phyloP scores from a whole-genome alignment of 2,888 invertebrate genomes.

The Amblyteles armatorius region DNA sequence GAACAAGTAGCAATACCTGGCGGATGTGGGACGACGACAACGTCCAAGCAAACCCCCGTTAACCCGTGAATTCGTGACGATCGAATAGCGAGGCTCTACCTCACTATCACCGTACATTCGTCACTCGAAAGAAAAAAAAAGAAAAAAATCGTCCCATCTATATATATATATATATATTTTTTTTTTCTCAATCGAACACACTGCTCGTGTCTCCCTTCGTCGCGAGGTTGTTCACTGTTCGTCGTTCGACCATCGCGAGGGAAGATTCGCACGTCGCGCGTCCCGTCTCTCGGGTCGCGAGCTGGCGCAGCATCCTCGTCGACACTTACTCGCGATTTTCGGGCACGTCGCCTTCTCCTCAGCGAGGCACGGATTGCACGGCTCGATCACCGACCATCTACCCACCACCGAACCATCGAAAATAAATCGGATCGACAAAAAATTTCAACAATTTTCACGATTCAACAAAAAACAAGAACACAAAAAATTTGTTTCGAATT shows the following conservation, averaged over 20 bases:
- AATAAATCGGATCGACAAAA: not conserved
- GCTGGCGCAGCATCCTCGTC: conserved; percentile 36
- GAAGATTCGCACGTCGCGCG: not conserved
- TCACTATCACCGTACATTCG: conserved; percentile 53
- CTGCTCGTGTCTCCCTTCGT: not conserved
- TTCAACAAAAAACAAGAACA: not conserved
- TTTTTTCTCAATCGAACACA: not conserved
- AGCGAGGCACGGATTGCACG: not conserved
- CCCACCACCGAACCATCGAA: not conserved
- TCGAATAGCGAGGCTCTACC: conserved; percentile 17
- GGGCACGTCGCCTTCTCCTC: not conserved
- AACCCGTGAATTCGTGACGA: conserved; percentile 39
- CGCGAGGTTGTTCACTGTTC: conserved; percentile 37
- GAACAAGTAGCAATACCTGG: conserved; percentile 37
- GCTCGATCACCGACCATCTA: not conserved
- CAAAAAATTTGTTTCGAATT: not conserved
- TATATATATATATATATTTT: not conserved
- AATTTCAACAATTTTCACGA: not conserved
- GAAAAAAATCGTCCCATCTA: not conserved
- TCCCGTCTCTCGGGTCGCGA: conserved; percentile 8
- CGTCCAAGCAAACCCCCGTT: conserved; percentile 22
- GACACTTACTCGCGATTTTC: not conserved
- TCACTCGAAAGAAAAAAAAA: not conserved
- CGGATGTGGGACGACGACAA: conserved; percentile 27
- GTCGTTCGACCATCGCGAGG: not conserved